A percentile compares a stretch with the other conserved stretches of the same genome.
Evolutionary conservation across 1,140 invertebrate species (phyloP).

Genomic region (Aphaenogaster floridana): DNA sequence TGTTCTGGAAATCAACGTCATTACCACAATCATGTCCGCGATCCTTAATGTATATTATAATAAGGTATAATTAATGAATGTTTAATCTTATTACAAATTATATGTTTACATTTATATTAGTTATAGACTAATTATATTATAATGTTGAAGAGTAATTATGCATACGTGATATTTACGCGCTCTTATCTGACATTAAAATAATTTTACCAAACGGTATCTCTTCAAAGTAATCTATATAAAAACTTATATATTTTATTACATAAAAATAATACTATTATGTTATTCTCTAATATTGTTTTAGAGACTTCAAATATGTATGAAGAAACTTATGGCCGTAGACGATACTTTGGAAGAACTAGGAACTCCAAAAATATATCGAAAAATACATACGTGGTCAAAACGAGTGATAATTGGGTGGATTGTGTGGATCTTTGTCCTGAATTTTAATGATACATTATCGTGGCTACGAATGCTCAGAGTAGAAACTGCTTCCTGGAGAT

Average conservation of each 20-base stretch:
- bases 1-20: background rate
- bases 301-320: conserved; percentile 37
- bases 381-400: conserved; percentile 4
- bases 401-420: background rate
- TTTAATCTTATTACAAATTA: background rate
- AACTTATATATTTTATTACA: background rate
- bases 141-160: background rate
- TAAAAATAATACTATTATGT: background rate
- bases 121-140: background rate
- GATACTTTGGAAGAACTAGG: conserved; percentile 27
- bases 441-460: background rate
- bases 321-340: conserved; percentile 12
- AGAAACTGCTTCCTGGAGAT: background rate
- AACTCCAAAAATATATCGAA: background rate
- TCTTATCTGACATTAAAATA: background rate
- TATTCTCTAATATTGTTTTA: background rate
- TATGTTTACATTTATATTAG: background rate
- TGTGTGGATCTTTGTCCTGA: background rate
- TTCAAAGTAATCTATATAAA: background rate
- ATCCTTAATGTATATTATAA: conserved; percentile 10
- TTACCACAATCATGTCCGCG: background rate
- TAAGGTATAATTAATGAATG: conserved; percentile 4
- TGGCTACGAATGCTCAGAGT: background rate
- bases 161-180: background rate
- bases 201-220: background rate